Base-by-base conservation (phyloP, 2,797 vertebrate species). In the Cryptoblepharus egeriae region DNA sequence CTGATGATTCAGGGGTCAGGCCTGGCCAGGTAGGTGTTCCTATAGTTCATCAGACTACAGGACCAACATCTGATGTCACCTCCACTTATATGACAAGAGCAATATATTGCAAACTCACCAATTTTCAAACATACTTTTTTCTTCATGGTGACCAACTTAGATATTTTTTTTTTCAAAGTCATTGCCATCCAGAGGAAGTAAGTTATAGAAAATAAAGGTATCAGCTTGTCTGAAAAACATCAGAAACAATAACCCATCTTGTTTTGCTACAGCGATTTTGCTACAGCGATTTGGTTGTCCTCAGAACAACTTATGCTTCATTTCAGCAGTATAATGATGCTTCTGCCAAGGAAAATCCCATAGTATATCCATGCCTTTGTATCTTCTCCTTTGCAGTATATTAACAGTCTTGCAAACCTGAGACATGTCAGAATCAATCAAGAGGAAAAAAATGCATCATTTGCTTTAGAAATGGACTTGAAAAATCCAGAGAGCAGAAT, bases 401-500 rank as follows among this genome's bases (percentile, higher is more conserved):
- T 98, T 82, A 67, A 94, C 7, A 88, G 94, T 2, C 87, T 98
- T 82, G 93, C 75, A 77, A 95, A 95, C 83, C 90, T 97, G 57
- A 96, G 95, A 87, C 98, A 95, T 63, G 94, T 99, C 85, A 96
- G 83, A 81, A 95, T 98, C 83, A 95, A 87, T 71, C 94, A 92
- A 22, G 90, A 92, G 10, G 88, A 96, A 5, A 94, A 91, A 32
- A 75, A 85, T 0, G 97, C 98, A 37, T 93, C 93, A 0, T 97
- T 98, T 87, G 96, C 97, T 83, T 84, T 99, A 91, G 97, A 98
- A 86, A 93, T 98, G 95, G 96, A 97, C 37, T 96, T 99, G 83
- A 98, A 97, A 93, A 95, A 96, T 68, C 92, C 93, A 0, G 82
- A 35, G 69, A 98, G 96, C 95, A 97, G 96, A 49, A 89, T 99